phyloP scores from a whole-genome alignment of 2,888 invertebrate genomes.

The Caenorhabditis panamensis region DNA sequence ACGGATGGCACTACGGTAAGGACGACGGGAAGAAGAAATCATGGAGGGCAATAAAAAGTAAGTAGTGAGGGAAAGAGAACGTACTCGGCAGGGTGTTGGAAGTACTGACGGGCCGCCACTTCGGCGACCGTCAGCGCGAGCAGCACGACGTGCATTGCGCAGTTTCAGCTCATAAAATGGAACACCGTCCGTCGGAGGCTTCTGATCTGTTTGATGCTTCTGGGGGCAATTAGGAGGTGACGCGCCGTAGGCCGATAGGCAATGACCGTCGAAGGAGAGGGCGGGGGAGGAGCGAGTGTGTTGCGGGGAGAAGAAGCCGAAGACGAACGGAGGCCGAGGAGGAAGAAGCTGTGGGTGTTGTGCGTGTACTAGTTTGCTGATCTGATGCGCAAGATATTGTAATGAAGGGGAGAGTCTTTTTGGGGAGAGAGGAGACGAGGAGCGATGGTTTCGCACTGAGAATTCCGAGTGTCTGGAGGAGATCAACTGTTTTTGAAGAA shows the following conservation, averaged over 20 bases:
- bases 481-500: slow-evolving; percentile 5
- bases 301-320: slow-evolving; percentile 31
- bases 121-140: slow-evolving; percentile 46
- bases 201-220: slow-evolving; percentile 30
- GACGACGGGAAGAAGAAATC: slow-evolving; percentile 12
- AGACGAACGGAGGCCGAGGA: slow-evolving; percentile 15
- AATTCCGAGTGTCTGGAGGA: slow-evolving; percentile 5
- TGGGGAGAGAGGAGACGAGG: slow-evolving; percentile 13
- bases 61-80: slow-evolving; percentile 42
- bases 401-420: slow-evolving; percentile 56
- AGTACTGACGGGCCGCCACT: slow-evolving; percentile 51
- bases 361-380: slow-evolving; percentile 58
- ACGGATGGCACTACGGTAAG: background rate
- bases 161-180: slow-evolving; percentile 45
- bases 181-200: slow-evolving; percentile 23
- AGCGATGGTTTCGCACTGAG: slow-evolving; percentile 30
- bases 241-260: slow-evolving; percentile 45
- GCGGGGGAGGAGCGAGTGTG: slow-evolving; percentile 28
- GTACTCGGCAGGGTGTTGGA: slow-evolving; percentile 50
- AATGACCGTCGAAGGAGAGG: slow-evolving; percentile 51
- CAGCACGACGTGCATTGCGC: slow-evolving; percentile 37
- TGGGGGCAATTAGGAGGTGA: slow-evolving; percentile 53
- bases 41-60: slow-evolving; percentile 36
- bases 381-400: slow-evolving; percentile 62
- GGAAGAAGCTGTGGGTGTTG: slow-evolving; percentile 53